phyloP scores from a whole-genome alignment of 2,113 vertebrate genomes.

The Ornithorhynchus anatinus region DNA sequence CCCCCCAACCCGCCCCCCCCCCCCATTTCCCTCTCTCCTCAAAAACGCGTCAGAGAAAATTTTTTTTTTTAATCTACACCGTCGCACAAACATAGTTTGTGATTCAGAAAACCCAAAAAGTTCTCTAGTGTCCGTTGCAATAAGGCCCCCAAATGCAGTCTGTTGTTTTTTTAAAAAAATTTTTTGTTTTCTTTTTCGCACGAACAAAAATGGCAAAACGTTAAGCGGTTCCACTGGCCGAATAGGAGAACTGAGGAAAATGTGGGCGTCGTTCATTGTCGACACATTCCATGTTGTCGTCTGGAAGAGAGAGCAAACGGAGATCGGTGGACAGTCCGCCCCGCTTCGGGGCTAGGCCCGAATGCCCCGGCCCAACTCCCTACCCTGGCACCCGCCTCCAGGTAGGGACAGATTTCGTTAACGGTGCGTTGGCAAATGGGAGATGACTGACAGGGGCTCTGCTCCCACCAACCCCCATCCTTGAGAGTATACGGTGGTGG shows the following conservation, averaged over 20 bases:
- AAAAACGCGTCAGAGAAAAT: slow-evolving; percentile 64
- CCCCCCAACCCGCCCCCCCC: too few relatives aligned
- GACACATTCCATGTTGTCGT: slow-evolving; percentile 91
- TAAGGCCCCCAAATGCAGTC: slow-evolving; percentile 78
- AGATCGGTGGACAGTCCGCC: too few relatives aligned
- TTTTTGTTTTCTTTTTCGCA: too few relatives aligned
- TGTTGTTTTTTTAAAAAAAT: slow-evolving; percentile 66
- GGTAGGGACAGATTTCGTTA: not conserved
- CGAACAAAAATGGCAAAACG: slow-evolving; percentile 44
- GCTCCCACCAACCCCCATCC: not conserved
- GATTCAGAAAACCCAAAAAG: slow-evolving; percentile 70
- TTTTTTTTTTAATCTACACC: slow-evolving; percentile 69
- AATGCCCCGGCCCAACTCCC: not conserved
- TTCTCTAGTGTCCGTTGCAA: slow-evolving; percentile 76
- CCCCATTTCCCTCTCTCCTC: too few relatives aligned
- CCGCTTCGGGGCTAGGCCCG: too few relatives aligned
- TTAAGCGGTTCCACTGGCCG: slow-evolving; percentile 91
- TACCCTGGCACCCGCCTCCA: rapidly evolving
- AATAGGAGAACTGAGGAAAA: slow-evolving; percentile 97
- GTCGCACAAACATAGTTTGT: slow-evolving; percentile 77
- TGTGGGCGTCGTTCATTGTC: slow-evolving; percentile 93
- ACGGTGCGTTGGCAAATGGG: not conserved
- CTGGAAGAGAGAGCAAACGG: slow-evolving; percentile 57
- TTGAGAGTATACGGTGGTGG: too few relatives aligned
- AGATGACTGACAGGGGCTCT: not conserved